phyloP scores from a whole-genome alignment of 2,113 vertebrate genomes.

The Corvus moneduloides region DNA sequence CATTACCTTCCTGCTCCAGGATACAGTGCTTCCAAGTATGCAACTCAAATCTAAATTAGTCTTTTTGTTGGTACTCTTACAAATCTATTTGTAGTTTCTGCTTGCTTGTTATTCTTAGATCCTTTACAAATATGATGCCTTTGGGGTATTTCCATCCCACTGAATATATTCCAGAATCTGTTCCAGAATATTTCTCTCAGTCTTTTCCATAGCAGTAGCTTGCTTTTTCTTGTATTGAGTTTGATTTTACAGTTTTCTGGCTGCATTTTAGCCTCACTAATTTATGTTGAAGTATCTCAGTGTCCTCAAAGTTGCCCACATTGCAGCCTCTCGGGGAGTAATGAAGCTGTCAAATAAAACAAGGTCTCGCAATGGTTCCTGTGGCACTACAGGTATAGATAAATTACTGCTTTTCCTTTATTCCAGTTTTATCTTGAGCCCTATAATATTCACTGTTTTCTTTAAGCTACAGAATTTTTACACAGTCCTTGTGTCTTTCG shows the following conservation, averaged over 20 bases:
- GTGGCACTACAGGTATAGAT: neutral
- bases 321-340: neutral
- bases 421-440: neutral
- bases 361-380: neutral
- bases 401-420: neutral
- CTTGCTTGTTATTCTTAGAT: neutral
- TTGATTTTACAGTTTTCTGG: neutral
- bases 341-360: neutral
- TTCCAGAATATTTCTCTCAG: neutral
- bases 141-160: neutral
- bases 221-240: neutral
- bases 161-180: slow-evolving; percentile 9
- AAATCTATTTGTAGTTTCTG: neutral
- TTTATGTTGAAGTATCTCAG: neutral
- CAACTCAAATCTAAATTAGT: neutral
- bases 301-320: neutral
- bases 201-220: neutral
- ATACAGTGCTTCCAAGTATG: neutral
- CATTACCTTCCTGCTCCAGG: neutral
- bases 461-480: neutral
- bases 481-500: neutral
- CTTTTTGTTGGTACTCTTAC: neutral
- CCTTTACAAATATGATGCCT: neutral
- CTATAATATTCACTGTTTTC: neutral
- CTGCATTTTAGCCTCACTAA: neutral